Percentiles rank a stretch among this genome's conserved stretches.
Conservation (phyloP, 2,888 invertebrate species). For the Cosmia pyralina region DNA sequence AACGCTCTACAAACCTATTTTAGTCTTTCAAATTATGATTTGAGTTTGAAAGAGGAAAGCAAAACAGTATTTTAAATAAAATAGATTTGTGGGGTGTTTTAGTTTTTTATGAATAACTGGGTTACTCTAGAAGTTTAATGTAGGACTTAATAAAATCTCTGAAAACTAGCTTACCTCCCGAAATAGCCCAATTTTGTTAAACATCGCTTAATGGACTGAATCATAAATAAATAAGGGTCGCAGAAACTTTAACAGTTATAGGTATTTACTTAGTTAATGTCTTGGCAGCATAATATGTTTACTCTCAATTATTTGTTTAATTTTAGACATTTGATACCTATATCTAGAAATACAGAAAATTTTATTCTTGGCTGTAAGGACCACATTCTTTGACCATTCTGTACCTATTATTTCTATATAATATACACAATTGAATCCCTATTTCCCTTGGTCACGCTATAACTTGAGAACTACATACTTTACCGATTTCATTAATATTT, state of each 20-base stretch:
- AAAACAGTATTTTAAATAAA: too few species aligned
- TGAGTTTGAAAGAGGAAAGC: too few species aligned
- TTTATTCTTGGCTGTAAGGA: background rate
- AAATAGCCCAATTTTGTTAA: constrained; percentile 12
- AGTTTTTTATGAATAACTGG: too few species aligned
- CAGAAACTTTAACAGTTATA: background rate
- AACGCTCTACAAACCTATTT: too few species aligned
- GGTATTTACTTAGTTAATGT: background rate
- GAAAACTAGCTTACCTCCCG: background rate
- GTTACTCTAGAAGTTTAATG: background rate
- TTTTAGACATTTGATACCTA: too few species aligned
- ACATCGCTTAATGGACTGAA: constrained; percentile 9
- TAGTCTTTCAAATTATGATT: too few species aligned
- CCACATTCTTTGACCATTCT: background rate
- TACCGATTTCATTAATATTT: too few species aligned
- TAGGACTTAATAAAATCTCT: background rate
- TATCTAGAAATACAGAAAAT: background rate
- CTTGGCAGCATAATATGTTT: background rate
- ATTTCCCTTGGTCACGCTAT: too few species aligned
- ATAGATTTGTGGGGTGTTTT: too few species aligned
- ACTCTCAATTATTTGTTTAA: constrained; percentile 3
- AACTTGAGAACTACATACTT: too few species aligned
- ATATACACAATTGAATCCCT: too few species aligned
- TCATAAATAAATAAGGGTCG: constrained; percentile 22
- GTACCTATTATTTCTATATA: background rate